Percentiles rank a stretch among this genome's conserved stretches.
Conservation (phyloP, 2,888 invertebrate genomes). For the Sinodicranocentrus sp. region DNA sequence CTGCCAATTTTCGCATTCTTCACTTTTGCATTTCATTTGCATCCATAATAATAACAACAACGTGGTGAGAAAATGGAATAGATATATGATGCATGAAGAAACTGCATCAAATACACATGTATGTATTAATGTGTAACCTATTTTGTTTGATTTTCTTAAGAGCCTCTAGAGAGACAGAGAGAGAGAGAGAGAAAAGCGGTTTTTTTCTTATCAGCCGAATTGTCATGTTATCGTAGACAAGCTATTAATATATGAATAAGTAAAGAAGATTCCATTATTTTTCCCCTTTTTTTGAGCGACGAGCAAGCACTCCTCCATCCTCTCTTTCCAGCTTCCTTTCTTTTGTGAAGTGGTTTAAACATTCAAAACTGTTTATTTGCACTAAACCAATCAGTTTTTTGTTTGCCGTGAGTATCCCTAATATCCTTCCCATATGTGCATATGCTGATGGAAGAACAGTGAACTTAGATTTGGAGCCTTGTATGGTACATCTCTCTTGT, state of each 20-base stretch:
- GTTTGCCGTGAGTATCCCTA: slow-evolving; percentile 31
- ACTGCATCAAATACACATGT: no score
- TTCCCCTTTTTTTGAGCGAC: background rate
- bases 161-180: slow-evolving; percentile 34
- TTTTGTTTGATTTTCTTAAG: slow-evolving; percentile 51
- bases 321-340: slow-evolving; percentile 19
- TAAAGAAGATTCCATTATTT: slow-evolving; percentile 15
- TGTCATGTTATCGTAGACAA: slow-evolving; percentile 57
- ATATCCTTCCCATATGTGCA: background rate
- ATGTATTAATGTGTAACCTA: slow-evolving; percentile 15
- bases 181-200: slow-evolving; percentile 20
- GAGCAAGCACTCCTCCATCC: slow-evolving; percentile 8
- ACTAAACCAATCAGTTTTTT: slow-evolving; percentile 66
- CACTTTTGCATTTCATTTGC: no score
- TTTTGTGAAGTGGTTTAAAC: slow-evolving; percentile 56
- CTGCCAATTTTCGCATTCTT: slow-evolving; percentile 22
- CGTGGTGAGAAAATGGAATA: no score
- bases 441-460: slow-evolving; percentile 6
- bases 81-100: no score
- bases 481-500: background rate
- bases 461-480: no score
- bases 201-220: slow-evolving; percentile 44
- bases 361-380: slow-evolving; percentile 60
- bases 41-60: no score
- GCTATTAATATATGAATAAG: slow-evolving; percentile 43